Evolutionary conservation across 2,113 vertebrate species (phyloP), one percentile per base, ranked within the genome.

Genomic region (Erythrocercus mccallii): DNA sequence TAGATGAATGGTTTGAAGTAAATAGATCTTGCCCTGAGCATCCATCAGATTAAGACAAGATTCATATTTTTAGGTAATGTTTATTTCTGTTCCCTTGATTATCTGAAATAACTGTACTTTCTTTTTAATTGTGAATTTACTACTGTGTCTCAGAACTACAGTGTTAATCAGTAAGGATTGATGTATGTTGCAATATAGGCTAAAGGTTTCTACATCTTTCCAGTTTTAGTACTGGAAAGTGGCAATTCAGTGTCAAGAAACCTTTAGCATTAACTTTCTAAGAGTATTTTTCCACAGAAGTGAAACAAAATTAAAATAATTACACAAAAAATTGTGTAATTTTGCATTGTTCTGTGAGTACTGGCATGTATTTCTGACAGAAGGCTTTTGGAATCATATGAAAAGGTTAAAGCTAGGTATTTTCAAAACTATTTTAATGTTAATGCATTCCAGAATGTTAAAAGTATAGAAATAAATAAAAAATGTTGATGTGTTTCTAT

Each of bases 1-100:
- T 99, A 97, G 99, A 99, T 71, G 98, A 99, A 96, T 99, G 99
- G 99, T 99, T 99, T 97, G 99, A 99, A 97, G 99, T 99, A 96
- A 99, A 99, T 97, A 98, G 99, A 96, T 99, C 99, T 70, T 99
- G 99, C 97, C 99, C 99, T 69, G 99, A 99, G 93, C 99, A 99
- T 97, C 99, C 99, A 71, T 99, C 99, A 91, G 99, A 99, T 97
- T 99, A 98, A 98, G 97, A 94, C 95, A 94, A 88, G 88, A 92
- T 94, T 97, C 97, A 92, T 97, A 86, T 81, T 96, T 94, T 94
- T 96, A 98, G 97, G 98, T 98, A 98, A 98, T 74, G 31, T 40
- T 58, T 95, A 6, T 53, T 76, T 83, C 30, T 51, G 21, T 69
- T 88, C 45, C 44, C 45, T 74, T 83, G 17, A 40, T 54, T 71